phyloP scores from a whole-genome alignment of 2,113 vertebrate species.

The western clawed frog (Xenopus tropicalis) region DNA sequence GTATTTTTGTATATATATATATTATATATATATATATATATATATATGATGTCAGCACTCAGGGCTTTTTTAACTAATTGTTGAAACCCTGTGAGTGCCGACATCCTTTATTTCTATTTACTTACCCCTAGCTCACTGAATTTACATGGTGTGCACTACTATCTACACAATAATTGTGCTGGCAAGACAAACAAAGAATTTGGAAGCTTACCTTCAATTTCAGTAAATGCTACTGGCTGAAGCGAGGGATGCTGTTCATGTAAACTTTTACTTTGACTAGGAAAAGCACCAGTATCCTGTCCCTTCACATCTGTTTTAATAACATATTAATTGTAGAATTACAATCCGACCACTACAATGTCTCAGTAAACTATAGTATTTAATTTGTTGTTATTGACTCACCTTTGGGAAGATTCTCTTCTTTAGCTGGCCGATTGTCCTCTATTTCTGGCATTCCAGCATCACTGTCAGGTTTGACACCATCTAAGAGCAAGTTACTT shows the following conservation, averaged over 20 bases:
- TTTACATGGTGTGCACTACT: no score
- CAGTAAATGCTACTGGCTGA: slow-evolving; percentile 3
- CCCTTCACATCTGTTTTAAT: slow-evolving; percentile 3
- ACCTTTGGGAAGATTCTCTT: slow-evolving; percentile 81
- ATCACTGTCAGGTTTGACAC: slow-evolving; percentile 82
- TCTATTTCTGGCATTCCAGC: slow-evolving; percentile 98
- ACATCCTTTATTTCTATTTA: no score
- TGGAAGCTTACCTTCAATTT: slow-evolving; percentile 13
- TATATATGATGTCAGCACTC: no score
- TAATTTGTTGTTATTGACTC: slow-evolving; percentile 43
- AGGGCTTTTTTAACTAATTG: no score
- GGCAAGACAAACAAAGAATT: no score
- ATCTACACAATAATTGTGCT: no score
- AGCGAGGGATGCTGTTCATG: slow-evolving; percentile 15
- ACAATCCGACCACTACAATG: not conserved
- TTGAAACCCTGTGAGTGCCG: no score
- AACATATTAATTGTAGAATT: not conserved
- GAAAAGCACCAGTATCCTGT: slow-evolving; percentile 7
- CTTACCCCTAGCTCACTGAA: no score
- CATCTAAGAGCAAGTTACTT: slow-evolving; percentile 61
- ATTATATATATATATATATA: no score
- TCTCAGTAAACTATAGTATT: not conserved
- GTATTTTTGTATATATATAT: no score
- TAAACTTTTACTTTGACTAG: not conserved
- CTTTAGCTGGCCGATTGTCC: slow-evolving; percentile 88